phyloP scores from a whole-genome alignment of 2,888 invertebrate genomes.

The Orchesellides sinensis region DNA sequence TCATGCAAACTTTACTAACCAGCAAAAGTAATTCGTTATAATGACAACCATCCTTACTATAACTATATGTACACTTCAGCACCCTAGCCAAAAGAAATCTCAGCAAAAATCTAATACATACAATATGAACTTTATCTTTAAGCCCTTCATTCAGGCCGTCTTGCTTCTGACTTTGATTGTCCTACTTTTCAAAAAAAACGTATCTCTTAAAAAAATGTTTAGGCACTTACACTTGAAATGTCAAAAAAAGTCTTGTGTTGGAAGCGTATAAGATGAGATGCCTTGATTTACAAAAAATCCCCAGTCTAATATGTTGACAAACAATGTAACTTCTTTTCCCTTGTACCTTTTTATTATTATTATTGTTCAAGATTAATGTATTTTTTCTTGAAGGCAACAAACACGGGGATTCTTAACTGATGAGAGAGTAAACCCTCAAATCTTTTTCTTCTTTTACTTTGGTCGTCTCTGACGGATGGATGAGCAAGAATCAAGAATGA shows the following conservation, averaged over 20 bases:
- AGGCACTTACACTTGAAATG: conserved; percentile 16
- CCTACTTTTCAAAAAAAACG: conserved; percentile 27
- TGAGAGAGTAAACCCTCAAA: conserved; percentile 18
- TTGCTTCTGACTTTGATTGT: conserved; percentile 37
- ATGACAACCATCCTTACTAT: too few species aligned
- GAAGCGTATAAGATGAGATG: neutral
- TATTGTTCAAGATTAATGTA: conserved; percentile 2
- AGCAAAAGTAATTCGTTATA: too few species aligned
- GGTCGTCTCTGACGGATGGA: conserved; percentile 61
- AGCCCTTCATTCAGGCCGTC: conserved; percentile 32
- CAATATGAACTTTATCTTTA: conserved; percentile 9
- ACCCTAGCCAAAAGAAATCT: too few species aligned
- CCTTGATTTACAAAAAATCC: too few species aligned
- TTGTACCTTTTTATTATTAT: conserved; percentile 2
- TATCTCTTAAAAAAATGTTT: neutral
- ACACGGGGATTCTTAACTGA: conserved; percentile 42
- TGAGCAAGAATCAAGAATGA: conserved; percentile 48
- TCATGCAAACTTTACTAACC: too few species aligned
- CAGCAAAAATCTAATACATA: too few species aligned
- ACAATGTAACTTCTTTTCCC: neutral
- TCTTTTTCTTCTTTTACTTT: conserved; percentile 12
- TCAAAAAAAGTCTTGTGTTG: conserved; percentile 1
- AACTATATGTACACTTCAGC: too few species aligned
- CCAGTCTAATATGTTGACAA: neutral
- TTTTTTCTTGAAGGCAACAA: conserved; percentile 23